phyloP scores from a whole-genome alignment of 2,797 vertebrate genomes.

The Poecilia gillii region DNA sequence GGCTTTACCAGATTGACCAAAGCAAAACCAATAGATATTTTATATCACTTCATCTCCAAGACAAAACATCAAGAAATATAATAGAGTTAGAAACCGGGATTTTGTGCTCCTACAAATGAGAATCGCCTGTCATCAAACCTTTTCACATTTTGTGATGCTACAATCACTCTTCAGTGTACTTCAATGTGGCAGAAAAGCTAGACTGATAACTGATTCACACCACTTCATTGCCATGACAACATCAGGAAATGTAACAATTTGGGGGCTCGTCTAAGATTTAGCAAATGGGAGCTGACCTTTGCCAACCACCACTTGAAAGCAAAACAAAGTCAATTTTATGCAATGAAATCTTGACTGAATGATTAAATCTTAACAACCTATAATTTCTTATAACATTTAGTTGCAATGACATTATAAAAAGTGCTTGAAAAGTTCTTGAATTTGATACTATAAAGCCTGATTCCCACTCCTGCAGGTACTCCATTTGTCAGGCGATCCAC shows the following conservation, averaged over 20 bases:
- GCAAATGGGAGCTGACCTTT: neutral
- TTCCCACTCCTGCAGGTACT: neutral
- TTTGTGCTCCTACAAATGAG: neutral
- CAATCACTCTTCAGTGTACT: neutral
- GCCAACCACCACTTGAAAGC: neutral
- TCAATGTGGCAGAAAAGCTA: neutral
- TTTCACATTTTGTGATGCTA: neutral
- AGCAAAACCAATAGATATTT: too few relatives aligned
- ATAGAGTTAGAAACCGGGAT: neutral
- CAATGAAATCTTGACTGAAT: neutral
- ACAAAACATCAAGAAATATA: neutral
- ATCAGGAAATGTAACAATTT: neutral
- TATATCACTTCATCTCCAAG: neutral
- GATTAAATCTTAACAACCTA: neutral
- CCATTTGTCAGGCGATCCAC: conserved; percentile 11
- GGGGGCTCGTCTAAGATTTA: neutral
- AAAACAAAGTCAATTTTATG: neutral
- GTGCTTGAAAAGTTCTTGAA: neutral
- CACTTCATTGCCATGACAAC: neutral
- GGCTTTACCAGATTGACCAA: neutral
- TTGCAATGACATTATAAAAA: neutral
- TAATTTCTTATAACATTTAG: neutral
- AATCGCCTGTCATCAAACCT: neutral
- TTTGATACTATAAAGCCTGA: neutral
- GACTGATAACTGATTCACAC: neutral